Conservation (phyloP, 1,140 invertebrate genomes). For the Odontomachus brunneus region DNA sequence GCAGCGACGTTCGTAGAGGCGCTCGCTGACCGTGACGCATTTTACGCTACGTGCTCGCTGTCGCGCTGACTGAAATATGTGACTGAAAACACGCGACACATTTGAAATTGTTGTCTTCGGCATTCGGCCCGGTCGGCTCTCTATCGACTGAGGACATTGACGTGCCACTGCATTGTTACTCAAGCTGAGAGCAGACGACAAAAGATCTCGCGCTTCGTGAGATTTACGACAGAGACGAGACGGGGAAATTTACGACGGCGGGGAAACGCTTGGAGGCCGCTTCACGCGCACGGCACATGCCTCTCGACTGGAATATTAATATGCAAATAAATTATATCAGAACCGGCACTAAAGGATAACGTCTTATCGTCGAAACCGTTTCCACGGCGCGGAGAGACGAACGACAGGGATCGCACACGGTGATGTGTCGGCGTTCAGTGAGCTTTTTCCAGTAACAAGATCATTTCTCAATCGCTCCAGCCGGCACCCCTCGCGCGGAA, state of each 20-base stretch:
- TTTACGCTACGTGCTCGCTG: conserved; percentile 73
- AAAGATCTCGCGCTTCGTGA: too few species aligned
- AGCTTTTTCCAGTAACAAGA: background rate
- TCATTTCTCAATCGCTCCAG: conserved; percentile 27
- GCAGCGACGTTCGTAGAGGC: conserved; percentile 48
- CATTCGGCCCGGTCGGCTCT: conserved; percentile 41
- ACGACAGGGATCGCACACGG: background rate
- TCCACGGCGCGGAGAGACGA: background rate
- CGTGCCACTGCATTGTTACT: conserved; percentile 31
- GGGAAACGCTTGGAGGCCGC: background rate
- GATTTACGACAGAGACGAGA: conserved; percentile 17
- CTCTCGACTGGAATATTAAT: background rate
- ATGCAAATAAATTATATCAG: conserved; percentile 26
- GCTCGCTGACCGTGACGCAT: conserved; percentile 75
- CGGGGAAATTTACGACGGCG: conserved; percentile 2
- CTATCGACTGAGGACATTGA: conserved; percentile 32
- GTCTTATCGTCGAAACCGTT: background rate
- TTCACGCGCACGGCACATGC: background rate
- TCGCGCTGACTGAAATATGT: conserved; percentile 63
- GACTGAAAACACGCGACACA: conserved; percentile 58
- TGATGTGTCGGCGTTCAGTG: background rate
- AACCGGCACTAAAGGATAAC: background rate
- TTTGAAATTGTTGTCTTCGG: conserved; percentile 60
- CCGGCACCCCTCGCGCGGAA: background rate
- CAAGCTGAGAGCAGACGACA: background rate